Evolutionary conservation across 1,140 invertebrate species (phyloP).

Genomic region (Drosophila sproati): DNA sequence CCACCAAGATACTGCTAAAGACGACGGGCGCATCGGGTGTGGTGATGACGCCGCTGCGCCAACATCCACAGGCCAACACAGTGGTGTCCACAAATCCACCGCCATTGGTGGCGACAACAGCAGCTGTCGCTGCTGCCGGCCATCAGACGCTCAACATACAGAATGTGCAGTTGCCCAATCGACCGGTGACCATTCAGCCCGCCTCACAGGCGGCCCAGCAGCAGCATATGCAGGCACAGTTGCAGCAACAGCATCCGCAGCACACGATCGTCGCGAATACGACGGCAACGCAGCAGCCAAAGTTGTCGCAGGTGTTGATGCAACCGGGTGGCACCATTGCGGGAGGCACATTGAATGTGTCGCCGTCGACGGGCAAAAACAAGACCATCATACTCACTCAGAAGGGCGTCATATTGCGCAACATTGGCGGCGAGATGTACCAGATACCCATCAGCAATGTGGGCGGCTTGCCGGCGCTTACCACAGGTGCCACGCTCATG

Average conservation of each 20-base stretch:
- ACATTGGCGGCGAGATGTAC: constrained; percentile 83
- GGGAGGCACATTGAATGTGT: constrained; percentile 58
- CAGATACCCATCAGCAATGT: constrained; percentile 84
- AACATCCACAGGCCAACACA: constrained; percentile 59
- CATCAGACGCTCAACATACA: constrained; percentile 80
- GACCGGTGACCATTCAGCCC: constrained; percentile 83
- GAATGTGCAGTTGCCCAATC: constrained; percentile 79
- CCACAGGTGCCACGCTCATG: constrained; percentile 72
- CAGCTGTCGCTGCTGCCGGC: constrained; percentile 48
- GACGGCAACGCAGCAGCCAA: constrained; percentile 80
- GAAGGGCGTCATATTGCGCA: constrained; percentile 81
- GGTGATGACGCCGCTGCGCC: constrained; percentile 76
- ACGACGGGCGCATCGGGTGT: constrained; percentile 74
- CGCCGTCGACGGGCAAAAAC: constrained; percentile 69
- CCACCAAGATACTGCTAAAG: constrained; percentile 79
- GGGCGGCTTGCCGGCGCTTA: constrained; percentile 63
- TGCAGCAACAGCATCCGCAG: constrained; percentile 80
- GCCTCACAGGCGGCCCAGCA: constrained; percentile 81
- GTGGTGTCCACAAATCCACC: constrained; percentile 75
- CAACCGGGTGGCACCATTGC: constrained; percentile 59
- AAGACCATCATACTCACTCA: constrained; percentile 84
- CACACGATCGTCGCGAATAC: constrained; percentile 83
- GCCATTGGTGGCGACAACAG: constrained; percentile 73
- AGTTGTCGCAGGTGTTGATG: constrained; percentile 78
- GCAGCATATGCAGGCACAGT: constrained; percentile 79